Percentiles rank a stretch among this genome's conserved stretches.
Conservation (phyloP, 2,888 invertebrate genomes). For the Gastrophysa polygoni region DNA sequence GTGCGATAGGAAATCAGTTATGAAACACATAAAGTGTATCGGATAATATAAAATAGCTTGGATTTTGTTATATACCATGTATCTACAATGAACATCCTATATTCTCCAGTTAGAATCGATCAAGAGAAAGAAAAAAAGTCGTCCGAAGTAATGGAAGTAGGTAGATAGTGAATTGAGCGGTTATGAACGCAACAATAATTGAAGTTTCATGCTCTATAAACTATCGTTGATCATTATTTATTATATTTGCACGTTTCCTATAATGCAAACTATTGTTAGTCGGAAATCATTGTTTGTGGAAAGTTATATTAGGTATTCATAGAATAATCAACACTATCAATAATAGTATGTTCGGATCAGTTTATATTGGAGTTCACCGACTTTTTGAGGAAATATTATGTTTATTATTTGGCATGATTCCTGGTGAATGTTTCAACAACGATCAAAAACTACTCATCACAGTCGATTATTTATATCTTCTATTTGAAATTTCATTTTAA, state of each 20-base stretch:
- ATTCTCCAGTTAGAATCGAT: no score
- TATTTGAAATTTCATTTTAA: no score
- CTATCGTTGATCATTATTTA: constrained; percentile 1
- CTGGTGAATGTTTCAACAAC: neutral
- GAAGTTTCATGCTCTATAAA: constrained; percentile 11
- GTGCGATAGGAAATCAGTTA: no score
- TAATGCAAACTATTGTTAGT: neutral
- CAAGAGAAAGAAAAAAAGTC: neutral
- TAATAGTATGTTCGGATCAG: neutral
- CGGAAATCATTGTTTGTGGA: neutral
- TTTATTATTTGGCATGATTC: neutral
- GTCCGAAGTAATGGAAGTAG: neutral
- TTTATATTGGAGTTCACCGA: neutral
- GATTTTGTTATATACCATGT: no score
- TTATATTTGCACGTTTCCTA: constrained; percentile 3
- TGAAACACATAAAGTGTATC: no score
- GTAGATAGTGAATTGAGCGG: neutral
- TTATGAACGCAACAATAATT: neutral
- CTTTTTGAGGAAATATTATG: neutral
- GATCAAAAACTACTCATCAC: no score
- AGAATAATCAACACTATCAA: neutral
- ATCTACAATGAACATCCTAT: no score
- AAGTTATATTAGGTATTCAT: neutral
- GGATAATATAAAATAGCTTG: no score
- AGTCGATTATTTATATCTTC: no score